Conservation (phyloP, 2,797 vertebrate genomes). For the Tokudaia tokunoshimensis region DNA sequence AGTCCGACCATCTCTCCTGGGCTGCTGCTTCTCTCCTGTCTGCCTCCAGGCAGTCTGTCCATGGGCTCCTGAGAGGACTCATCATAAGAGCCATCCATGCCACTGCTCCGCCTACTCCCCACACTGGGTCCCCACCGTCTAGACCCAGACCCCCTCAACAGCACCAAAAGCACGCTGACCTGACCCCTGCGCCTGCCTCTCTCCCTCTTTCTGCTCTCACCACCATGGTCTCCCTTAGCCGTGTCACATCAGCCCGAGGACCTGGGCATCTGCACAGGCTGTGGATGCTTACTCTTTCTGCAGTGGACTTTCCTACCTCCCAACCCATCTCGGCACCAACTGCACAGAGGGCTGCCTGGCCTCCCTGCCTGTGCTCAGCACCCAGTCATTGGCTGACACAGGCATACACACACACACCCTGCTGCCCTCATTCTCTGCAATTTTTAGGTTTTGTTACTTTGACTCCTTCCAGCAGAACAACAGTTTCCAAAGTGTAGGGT, state of each 20-base stretch:
- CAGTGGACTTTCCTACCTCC: background rate
- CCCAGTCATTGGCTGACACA: background rate
- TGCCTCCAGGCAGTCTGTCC: background rate
- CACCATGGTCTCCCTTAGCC: background rate
- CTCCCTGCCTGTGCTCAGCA: background rate
- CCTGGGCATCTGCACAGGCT: background rate
- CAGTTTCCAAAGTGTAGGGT: background rate
- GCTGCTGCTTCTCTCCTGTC: background rate
- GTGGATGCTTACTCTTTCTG: background rate
- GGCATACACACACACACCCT: background rate
- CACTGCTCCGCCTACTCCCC: background rate
- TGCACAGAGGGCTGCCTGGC: background rate
- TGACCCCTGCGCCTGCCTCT: no score
- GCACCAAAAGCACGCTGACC: background rate
- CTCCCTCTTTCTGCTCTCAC: background rate
- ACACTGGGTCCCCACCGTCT: background rate
- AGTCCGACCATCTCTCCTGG: background rate
- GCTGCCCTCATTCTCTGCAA: background rate
- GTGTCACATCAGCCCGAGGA: background rate
- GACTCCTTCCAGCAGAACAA: background rate
- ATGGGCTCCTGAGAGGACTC: background rate
- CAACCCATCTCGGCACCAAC: background rate
- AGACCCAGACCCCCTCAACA: background rate
- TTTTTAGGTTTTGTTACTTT: slow-evolving; percentile 25
- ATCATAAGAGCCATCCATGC: background rate